Evolutionary conservation across 2,797 vertebrate genomes (phyloP).

Genomic region (Cyprinodon diabolis): DNA sequence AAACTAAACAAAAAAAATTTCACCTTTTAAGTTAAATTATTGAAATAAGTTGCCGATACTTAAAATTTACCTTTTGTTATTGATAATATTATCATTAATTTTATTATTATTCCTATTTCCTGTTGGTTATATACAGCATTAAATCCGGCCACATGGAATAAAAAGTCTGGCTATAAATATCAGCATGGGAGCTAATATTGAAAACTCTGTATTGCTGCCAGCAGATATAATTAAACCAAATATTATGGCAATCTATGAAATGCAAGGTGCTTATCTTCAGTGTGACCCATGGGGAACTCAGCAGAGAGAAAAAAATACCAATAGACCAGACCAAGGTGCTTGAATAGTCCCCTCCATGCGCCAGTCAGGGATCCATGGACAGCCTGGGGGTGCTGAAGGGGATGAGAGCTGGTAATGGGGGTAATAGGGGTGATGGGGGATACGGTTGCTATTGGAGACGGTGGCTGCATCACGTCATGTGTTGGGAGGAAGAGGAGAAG

Average conservation of each 20-base stretch:
- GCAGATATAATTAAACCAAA: conserved; percentile 67
- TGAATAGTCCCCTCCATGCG: conserved; percentile 53
- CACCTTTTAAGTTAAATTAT: neutral
- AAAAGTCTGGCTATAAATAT: neutral
- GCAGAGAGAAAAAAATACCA: conserved; percentile 14
- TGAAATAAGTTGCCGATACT: neutral
- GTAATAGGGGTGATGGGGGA: conserved; percentile 68
- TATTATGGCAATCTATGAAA: conserved; percentile 58
- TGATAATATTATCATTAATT: neutral
- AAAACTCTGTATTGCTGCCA: conserved; percentile 48
- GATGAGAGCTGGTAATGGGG: conserved; percentile 50
- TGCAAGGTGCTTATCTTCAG: conserved; percentile 73
- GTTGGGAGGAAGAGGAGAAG: conserved; percentile 28
- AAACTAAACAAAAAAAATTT: neutral
- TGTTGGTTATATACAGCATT: neutral
- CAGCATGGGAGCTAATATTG: conserved; percentile 30
- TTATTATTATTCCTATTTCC: neutral
- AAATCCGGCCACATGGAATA: conserved; percentile 25
- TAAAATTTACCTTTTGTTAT: neutral
- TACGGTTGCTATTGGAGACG: conserved; percentile 82
- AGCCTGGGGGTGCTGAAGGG: conserved; percentile 31
- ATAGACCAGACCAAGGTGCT: conserved; percentile 35
- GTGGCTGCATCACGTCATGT: conserved; percentile 80
- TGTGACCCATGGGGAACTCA: conserved; percentile 44
- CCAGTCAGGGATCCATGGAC: conserved; percentile 62